Evolutionary conservation across 1,140 invertebrate genomes (phyloP), one percentile per base, ranked within the genome.

Genomic region (Homarus americanus): DNA sequence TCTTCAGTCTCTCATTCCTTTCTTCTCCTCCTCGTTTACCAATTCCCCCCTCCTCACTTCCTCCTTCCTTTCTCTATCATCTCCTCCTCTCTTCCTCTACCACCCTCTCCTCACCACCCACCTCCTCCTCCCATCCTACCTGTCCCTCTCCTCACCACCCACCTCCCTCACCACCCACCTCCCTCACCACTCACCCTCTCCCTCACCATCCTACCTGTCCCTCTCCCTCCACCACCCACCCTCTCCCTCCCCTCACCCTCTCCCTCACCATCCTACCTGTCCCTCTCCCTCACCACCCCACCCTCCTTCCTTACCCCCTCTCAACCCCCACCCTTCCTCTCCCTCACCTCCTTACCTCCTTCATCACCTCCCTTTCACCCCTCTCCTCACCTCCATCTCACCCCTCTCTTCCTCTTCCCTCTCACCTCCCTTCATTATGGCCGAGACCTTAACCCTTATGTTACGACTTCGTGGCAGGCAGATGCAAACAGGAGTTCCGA

Each of bases 401-500:
- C 24, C 28, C 72, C 24, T 44, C 40, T 66, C 83, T 12, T 3
- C 20, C 28, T n/a, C 10, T 49, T 40, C 34, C 15, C 38, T 15
- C 66, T 2, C 20, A n/a, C 44, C 72, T 53, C n/a, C 40, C 28
- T 36, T 41, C 36, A 53, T 41, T 73, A n/a, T 34, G 40, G 17
- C 34, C n/a, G 17, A 34, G 15, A 28, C 9, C 53, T 63, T 79
- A 79, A 44, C 76, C 40, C 76, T 79, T 79, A 12, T n/a, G 76
- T 44, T 79, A 79, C 76, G 32, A 44, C 76, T 79, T 79, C 76
- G 76, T 10, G 40, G 41, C 24, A 24, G 76, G 28, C 28, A 38
- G 44, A 32, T 44, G 40, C 76, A 41, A 79, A 44, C 76, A 44
- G 36, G 36, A 79, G 40, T 79, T 79, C 76, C 76, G 40, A 32